These are phyloP conservation scores for Tinamus guttatus DNA, from an alignment of 2,113 vertebrate genomes.

Conservation along the genomic window DNA sequence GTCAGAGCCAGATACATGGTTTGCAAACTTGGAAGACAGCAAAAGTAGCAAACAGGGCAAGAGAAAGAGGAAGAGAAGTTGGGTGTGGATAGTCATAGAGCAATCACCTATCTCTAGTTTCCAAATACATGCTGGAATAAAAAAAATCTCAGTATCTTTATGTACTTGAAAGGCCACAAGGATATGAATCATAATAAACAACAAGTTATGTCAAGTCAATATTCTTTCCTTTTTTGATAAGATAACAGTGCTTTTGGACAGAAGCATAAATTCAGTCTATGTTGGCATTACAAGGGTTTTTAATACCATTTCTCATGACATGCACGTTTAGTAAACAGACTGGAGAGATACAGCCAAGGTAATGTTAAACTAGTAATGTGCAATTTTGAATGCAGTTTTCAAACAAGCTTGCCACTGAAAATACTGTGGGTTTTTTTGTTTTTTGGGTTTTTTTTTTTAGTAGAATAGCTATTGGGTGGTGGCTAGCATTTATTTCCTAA, in stretches of 20 bases:
- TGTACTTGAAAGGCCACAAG: background rate
- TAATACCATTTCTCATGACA: background rate
- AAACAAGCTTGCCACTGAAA: background rate
- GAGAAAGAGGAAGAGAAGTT: background rate
- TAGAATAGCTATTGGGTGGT: accelerated
- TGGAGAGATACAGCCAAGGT: background rate
- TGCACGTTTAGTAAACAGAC: background rate
- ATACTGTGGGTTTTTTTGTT: background rate
- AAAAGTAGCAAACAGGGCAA: background rate
- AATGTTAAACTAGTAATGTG: background rate
- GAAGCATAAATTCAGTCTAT: background rate
- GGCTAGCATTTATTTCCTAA: background rate
- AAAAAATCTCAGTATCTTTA: background rate
- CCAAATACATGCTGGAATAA: background rate
- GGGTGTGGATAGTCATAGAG: accelerated
- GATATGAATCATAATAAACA: background rate
- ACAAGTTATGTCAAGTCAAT: background rate
- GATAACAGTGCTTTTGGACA: background rate
- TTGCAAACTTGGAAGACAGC: background rate
- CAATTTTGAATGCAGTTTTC: background rate
- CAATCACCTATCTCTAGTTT: background rate
- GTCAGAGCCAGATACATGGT: background rate
- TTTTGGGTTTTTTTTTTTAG: background rate
- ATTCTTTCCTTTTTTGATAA: background rate
- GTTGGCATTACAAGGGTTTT: background rate